These are phyloP conservation scores for Hydraecia micacea DNA, from an alignment of 2,888 invertebrate genomes.

Conservation along the genomic window DNA sequence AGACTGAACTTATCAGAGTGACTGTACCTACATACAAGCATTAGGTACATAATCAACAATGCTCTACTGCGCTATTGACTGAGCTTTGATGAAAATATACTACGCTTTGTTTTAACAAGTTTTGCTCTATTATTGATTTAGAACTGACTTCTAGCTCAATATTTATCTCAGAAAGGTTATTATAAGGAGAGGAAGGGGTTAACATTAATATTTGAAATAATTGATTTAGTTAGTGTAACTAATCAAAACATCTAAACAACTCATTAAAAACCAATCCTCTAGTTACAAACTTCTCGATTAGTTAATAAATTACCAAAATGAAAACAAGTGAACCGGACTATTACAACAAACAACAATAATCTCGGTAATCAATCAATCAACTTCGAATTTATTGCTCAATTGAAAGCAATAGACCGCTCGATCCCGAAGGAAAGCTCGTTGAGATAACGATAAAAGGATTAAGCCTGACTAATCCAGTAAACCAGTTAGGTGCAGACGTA, in stretches of 20 bases:
- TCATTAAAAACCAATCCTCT: not conserved
- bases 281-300: not conserved
- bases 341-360: not conserved
- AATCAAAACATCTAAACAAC: not conserved
- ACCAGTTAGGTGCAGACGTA: not conserved
- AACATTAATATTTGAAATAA: not conserved
- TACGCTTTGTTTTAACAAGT: not conserved
- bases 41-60: too few species aligned
- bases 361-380: slow-evolving; percentile 16
- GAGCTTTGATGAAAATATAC: too few species aligned
- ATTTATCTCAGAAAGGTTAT: not conserved
- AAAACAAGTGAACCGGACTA: slow-evolving; percentile 7
- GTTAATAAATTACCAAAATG: slow-evolving; percentile 14
- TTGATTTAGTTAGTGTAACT: not conserved
- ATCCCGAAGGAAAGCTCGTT: not conserved
- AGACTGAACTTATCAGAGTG: too few species aligned
- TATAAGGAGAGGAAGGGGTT: not conserved
- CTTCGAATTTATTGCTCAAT: not conserved
- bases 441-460: slow-evolving; percentile 7
- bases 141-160: not conserved
- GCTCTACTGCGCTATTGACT: too few species aligned
- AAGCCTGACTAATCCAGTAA: slow-evolving; percentile 13
- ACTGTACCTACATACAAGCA: too few species aligned
- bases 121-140: not conserved
- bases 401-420: not conserved